phyloP scores from a whole-genome alignment of 2,888 invertebrate genomes.

The Phyllotreta striolata region DNA sequence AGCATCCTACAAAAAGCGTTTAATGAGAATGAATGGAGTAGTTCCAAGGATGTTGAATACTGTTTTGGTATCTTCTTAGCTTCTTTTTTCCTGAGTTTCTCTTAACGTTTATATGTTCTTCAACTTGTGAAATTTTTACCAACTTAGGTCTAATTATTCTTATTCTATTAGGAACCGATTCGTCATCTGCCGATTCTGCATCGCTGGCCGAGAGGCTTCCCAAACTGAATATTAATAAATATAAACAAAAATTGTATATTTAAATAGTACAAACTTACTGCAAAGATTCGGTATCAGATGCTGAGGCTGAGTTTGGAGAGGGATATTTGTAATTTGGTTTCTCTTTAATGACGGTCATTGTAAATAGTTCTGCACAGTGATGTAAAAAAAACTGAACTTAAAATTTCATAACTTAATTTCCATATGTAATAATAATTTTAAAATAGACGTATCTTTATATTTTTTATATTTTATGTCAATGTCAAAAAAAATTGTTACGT shows the following conservation, averaged over 20 bases:
- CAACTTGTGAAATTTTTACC: constrained; percentile 37
- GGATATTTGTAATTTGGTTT: constrained; percentile 45
- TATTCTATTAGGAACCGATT: constrained; percentile 35
- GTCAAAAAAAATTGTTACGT: too few species aligned
- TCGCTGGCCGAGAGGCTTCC: constrained; percentile 50
- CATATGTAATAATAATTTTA: too few species aligned
- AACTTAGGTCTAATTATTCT: constrained; percentile 37
- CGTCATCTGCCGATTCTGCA: constrained; percentile 49
- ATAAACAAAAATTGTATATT: not conserved
- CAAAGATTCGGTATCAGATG: constrained; percentile 53
- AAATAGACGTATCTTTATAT: too few species aligned
- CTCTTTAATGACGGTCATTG: constrained; percentile 53
- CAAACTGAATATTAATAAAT: constrained; percentile 42
- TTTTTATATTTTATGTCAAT: too few species aligned
- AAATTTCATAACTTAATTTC: constrained; percentile 6
- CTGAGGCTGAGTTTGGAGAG: constrained; percentile 45
- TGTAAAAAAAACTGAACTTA: not conserved
- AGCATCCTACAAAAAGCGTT: constrained; percentile 43
- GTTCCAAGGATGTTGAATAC: constrained; percentile 38
- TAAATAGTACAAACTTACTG: constrained; percentile 45
- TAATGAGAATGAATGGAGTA: constrained; percentile 11
- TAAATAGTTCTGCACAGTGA: not conserved
- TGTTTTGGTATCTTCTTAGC: constrained; percentile 50
- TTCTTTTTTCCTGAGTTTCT: constrained; percentile 52
- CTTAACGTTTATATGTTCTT: constrained; percentile 46